Evolutionary conservation across 2,888 invertebrate genomes (phyloP), one percentile per base, ranked within the genome.

Genomic region (Dexiosoma caninum): DNA sequence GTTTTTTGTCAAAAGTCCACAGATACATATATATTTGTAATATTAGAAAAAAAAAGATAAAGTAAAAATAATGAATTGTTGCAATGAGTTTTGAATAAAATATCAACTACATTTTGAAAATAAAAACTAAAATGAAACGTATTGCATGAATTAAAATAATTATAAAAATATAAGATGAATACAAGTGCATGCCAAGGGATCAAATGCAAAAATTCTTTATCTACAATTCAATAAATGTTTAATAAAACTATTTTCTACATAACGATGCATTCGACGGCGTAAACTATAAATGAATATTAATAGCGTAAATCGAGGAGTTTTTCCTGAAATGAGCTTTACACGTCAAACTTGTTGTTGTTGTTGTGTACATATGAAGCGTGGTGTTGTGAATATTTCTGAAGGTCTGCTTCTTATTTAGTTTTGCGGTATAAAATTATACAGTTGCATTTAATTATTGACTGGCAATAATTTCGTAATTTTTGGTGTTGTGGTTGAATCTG

Each of bases 391-490:
- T n/a, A n/a, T n/a, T n/a, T 30, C 66, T 66, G 14, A 30, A 66
- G 57, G 49, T 75, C 59, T 42, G 66, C 66, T 49, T 75, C 27
- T 35, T 75, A 9, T 16, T 37, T 2, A 12, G 2, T 37, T 57
- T 16, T 9, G 12, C n/a, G n/a, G n/a, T n/a, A n/a, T n/a, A 55
- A 14, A 64, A 53, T 49, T 12, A 42, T 14, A 32, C 27, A 53
- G 40, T 32, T 67, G 67, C 60, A 30, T 53, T 62, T 82, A 85
- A 83, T 84, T 84, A 85, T 79, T 84, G 64, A 87, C 84, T 21
- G 88, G 88, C 83, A 86, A 83, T 82, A 88, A 77, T 86, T 88
- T 88, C 55, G 88, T 88, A 53, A 87, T 88, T 83, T 84, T 84
- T 66, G 76, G 75, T 83, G 85, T 83, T 83, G 82, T 75, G 78